phyloP scores from a whole-genome alignment of 1,140 invertebrate species.

The Campoletis sonorensis region DNA sequence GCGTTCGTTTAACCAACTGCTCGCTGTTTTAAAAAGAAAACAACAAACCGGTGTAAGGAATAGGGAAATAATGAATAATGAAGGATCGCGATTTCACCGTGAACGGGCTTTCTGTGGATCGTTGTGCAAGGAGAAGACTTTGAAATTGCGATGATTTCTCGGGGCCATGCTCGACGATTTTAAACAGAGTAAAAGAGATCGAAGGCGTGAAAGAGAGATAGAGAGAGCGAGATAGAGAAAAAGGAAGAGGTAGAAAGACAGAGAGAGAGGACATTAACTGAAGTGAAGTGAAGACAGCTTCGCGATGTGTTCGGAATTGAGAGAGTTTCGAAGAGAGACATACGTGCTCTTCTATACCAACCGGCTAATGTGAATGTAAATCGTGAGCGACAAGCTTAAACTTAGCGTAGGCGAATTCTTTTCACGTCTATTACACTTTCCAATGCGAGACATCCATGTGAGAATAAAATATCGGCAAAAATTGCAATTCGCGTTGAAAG shows the following conservation, averaged over 20 bases:
- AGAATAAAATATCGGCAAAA: not conserved
- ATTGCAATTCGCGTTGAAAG: not conserved
- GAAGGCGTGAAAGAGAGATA: too few relatives aligned
- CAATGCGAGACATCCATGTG: not conserved
- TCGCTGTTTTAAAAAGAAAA: not conserved
- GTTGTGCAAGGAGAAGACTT: conserved; percentile 33
- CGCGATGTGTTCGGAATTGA: conserved; percentile 36
- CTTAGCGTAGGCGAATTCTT: not conserved
- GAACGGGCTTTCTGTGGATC: not conserved
- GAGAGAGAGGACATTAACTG: not conserved
- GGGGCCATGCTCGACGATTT: conserved; percentile 4
- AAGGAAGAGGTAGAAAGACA: not conserved
- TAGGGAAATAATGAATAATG: not conserved
- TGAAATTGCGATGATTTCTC: conserved; percentile 36
- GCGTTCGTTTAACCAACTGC: too few relatives aligned
- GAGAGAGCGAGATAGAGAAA: too few relatives aligned
- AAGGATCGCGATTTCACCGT: conserved; percentile 26
- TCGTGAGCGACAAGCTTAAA: not conserved
- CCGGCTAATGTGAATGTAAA: conserved; percentile 1
- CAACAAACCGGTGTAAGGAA: not conserved
- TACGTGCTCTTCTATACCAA: not conserved
- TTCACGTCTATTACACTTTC: conserved; percentile 1
- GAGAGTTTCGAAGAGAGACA: conserved; percentile 10
- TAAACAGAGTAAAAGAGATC: not conserved
- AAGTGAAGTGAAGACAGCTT: conserved; percentile 2